Conservation (phyloP, 2,888 invertebrate species). For the Amiota mariae region DNA sequence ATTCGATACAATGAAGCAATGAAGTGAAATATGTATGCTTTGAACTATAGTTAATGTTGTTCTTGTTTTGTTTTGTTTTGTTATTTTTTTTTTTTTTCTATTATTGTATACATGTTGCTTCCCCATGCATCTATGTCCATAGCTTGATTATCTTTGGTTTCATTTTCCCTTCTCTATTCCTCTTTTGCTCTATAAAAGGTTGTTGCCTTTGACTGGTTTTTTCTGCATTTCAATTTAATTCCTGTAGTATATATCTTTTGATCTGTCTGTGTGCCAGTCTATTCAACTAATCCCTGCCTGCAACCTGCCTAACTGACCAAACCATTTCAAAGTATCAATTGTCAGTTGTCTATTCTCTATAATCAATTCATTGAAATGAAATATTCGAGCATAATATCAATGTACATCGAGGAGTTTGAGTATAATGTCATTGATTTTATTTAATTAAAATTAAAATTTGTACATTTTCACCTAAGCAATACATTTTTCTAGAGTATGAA, state of each 20-base stretch:
- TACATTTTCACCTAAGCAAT: too few species aligned
- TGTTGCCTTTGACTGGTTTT: too few species aligned
- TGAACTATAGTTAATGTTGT: constrained; percentile 3
- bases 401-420: too few species aligned
- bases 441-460: constrained; percentile 50
- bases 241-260: constrained; percentile 11
- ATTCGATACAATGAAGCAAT: background rate
- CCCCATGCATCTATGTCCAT: background rate
- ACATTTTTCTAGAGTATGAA: too few species aligned
- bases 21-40: background rate
- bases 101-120: background rate
- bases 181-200: constrained; percentile 8
- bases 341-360: constrained; percentile 17
- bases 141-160: background rate
- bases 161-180: constrained; percentile 9
- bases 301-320: constrained; percentile 28
- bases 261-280: constrained; percentile 27
- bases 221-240: constrained; percentile 6
- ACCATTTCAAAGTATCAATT: constrained; percentile 46
- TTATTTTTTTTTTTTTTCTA: background rate
- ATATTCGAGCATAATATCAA: constrained; percentile 37
- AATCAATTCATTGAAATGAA: background rate
- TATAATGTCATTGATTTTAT: constrained; percentile 47
- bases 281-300: constrained; percentile 43
- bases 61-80: too few species aligned